Base-by-base conservation (phyloP, 2,797 vertebrate genomes). In the Scleropages formosus region DNA sequence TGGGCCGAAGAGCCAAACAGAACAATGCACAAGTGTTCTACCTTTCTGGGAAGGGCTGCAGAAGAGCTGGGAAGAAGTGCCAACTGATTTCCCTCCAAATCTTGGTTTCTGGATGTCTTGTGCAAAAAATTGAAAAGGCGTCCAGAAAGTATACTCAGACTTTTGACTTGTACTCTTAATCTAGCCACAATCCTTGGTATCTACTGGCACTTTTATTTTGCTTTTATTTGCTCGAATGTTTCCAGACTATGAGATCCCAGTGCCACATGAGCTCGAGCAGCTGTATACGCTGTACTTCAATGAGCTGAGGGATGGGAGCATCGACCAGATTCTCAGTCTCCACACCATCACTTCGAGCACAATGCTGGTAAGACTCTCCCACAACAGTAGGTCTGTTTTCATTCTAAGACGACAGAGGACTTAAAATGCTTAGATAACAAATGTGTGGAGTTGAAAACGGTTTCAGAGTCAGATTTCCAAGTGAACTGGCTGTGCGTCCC, bases 271-370 rank as follows among this genome's bases (percentile, higher is more conserved):
- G 0, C 82, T 85, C 20, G 79, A 24, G 0, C 80, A 79, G 59
- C 73, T 76, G 13, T 83, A 84, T 46, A 4, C 1, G 7, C 75
- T 89, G 24, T 85, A 86, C 60, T 78, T 73, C 1, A 73, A 69
- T 1, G 88, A 90, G 78, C 15, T 83, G 75, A 86, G 82, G 0
- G 74, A 86, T 39, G 81, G 82, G 60, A 78, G 27, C 0, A 77
- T 89, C 63, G 81, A 81, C 67, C 49, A 0, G 2, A 74, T 90
- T 66, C 79, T 89, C 49, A 77, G 85, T 66, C 85, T 86, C 4
- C 86, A 85, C 47, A 83, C 78, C 0, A 31, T 83, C 72, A 77
- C 82, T 78, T 77, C 84, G 74, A 81, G 75, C 71, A 64, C 58
- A 0, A 74, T 83, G 10, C 70, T 4, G 73, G 90, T 90, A 82